Conservation (phyloP, 2,113 vertebrate genomes). For the Penelope pileata region DNA sequence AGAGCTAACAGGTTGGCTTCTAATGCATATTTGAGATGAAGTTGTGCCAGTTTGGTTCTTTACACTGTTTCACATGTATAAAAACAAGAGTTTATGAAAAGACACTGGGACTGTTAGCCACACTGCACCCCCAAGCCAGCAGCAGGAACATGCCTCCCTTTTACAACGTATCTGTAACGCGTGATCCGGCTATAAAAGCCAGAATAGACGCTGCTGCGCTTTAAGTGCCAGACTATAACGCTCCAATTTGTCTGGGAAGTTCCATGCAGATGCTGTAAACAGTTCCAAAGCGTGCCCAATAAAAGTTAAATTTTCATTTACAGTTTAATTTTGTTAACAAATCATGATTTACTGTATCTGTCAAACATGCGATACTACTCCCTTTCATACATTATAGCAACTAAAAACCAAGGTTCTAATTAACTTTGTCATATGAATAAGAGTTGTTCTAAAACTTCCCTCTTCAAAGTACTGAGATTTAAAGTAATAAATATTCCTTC, state of each 20-base stretch:
- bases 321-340: constrained; percentile 53
- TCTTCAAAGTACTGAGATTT: constrained; percentile 65
- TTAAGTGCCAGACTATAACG: neutral
- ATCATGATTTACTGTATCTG: constrained; percentile 49
- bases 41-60: neutral
- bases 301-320: constrained; percentile 54
- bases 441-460: constrained; percentile 54
- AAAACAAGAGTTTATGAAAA: neutral
- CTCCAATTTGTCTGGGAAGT: neutral
- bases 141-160: neutral
- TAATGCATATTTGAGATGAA: neutral
- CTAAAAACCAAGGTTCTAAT: constrained; percentile 46
- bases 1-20: neutral
- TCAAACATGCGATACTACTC: neutral
- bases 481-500: constrained; percentile 64
- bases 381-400: constrained; percentile 41
- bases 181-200: neutral
- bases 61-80: neutral
- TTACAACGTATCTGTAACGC: neutral
- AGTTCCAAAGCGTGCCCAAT: constrained; percentile 7
- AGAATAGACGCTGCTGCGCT: neutral
- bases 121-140: neutral
- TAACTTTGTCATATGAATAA: constrained; percentile 51
- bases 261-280: neutral
- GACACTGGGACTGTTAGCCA: neutral